Evolutionary conservation across 1,140 invertebrate genomes (phyloP).

Genomic region (Ectropis grisescens): DNA sequence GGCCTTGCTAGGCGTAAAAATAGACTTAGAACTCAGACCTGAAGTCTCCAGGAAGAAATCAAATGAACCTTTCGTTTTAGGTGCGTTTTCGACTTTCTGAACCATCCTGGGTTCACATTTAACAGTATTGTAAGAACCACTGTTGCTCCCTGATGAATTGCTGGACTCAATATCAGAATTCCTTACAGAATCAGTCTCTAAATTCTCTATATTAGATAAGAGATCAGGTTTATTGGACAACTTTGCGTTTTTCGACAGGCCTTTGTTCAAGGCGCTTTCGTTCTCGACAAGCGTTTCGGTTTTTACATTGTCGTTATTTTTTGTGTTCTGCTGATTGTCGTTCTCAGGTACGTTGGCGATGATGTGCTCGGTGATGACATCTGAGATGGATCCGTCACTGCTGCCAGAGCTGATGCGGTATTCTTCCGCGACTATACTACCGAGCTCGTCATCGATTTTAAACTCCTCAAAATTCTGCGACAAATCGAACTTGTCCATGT

Average conservation of each 20-base stretch:
- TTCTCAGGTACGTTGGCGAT: conserved; percentile 41
- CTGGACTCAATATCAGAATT: conserved; percentile 69
- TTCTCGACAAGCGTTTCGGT: conserved; percentile 35
- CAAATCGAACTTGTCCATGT: conserved; percentile 74
- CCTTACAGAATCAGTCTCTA: conserved; percentile 68
- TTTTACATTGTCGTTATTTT: conserved; percentile 28
- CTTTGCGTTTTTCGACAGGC: conserved; percentile 46
- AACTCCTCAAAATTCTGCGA: conserved; percentile 86
- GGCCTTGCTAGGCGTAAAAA: conserved; percentile 77
- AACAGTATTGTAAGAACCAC: conserved; percentile 66
- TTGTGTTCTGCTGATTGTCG: conserved; percentile 27
- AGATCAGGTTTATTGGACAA: conserved; percentile 68
- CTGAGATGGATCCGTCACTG: conserved; percentile 72
- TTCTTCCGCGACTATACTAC: conserved; percentile 69
- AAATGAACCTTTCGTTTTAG: conserved; percentile 64
- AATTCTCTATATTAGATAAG: conserved; percentile 67
- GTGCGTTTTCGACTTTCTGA: conserved; percentile 24
- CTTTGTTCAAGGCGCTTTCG: conserved; percentile 27
- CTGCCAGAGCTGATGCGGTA: conserved; percentile 70
- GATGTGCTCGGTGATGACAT: conserved; percentile 62
- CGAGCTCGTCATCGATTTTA: conserved; percentile 82
- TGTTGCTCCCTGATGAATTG: conserved; percentile 68
- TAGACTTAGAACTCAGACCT: conserved; percentile 85
- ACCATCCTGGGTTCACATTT: conserved; percentile 62
- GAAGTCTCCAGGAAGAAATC: conserved; percentile 85